phyloP scores from a whole-genome alignment of 2,113 vertebrate genomes.

The Dipodomys merriami region DNA sequence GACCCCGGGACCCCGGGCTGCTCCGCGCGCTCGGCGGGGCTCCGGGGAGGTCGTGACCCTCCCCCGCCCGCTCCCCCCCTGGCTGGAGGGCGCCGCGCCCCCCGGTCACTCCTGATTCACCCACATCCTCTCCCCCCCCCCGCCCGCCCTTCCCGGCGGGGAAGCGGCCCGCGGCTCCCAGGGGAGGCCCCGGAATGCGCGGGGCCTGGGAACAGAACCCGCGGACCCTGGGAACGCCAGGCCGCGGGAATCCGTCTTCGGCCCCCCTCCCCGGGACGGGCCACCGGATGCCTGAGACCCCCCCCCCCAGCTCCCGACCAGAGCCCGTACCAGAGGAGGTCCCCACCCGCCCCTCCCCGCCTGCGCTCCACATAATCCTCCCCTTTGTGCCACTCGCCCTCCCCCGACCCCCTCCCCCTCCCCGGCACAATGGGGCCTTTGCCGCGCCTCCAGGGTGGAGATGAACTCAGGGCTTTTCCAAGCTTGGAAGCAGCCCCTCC shows the following conservation, averaged over 20 bases:
- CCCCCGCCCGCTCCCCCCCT: too few species aligned
- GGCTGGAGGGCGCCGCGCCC: background rate
- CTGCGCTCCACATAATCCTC: conserved; percentile 52
- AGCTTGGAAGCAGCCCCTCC: conserved; percentile 80
- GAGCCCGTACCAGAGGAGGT: too few species aligned
- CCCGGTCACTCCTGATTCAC: background rate
- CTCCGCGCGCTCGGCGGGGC: too few species aligned
- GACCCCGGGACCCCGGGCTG: too few species aligned
- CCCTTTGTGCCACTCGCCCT: conserved; percentile 76
- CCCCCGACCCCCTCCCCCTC: background rate
- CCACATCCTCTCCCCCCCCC: conserved; percentile 44
- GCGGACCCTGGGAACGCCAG: conserved; percentile 74
- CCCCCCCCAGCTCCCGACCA: background rate
- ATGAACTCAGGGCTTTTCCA: conserved; percentile 77
- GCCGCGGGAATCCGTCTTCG: conserved; percentile 59
- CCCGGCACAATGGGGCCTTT: conserved; percentile 84
- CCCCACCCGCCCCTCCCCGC: background rate
- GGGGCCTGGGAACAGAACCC: conserved; percentile 78
- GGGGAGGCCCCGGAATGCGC: conserved; percentile 77
- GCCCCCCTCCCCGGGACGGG: conserved; percentile 60
- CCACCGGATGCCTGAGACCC: conserved; percentile 55
- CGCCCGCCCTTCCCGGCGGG: background rate
- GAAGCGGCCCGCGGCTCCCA: conserved; percentile 64
- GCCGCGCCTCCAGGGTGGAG: conserved; percentile 63
- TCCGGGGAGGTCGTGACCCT: too few species aligned